phyloP scores from a whole-genome alignment of 1,140 invertebrate genomes.

The Brachionus koreanus region DNA sequence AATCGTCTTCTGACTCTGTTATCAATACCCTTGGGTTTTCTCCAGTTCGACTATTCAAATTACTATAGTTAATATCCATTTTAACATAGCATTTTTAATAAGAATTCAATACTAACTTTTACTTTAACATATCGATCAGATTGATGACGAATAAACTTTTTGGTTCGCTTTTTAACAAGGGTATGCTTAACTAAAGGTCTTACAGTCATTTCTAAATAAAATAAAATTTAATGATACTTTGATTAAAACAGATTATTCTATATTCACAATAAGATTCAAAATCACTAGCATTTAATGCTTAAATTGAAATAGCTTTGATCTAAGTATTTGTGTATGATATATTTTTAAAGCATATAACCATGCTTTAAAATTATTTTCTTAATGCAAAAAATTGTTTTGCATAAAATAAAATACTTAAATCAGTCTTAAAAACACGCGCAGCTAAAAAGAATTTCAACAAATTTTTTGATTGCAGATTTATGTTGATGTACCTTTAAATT shows the following conservation, averaged over 20 bases:
- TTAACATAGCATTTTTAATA: conserved; percentile 1
- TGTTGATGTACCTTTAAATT: background rate
- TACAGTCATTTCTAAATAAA: conserved; percentile 37
- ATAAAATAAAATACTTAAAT: background rate
- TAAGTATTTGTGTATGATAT: background rate
- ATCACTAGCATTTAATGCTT: background rate
- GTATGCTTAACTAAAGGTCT: conserved; percentile 39
- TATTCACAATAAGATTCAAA: background rate
- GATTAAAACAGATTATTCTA: conserved; percentile 23
- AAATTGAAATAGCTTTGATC: background rate
- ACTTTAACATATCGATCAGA: conserved; percentile 92
- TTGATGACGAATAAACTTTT: conserved; percentile 93
- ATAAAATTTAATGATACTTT: background rate
- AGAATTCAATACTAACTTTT: conserved; percentile 65
- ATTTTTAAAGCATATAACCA: background rate
- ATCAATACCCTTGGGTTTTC: conserved; percentile 97
- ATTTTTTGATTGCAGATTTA: background rate
- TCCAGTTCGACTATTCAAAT: conserved; percentile 71
- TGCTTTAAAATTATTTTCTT: background rate
- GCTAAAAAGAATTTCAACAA: background rate
- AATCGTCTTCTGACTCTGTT: conserved; percentile 96
- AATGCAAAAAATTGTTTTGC: background rate
- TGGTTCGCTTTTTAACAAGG: conserved; percentile 90
- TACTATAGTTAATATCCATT: conserved; percentile 46
- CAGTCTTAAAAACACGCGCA: background rate